Evolutionary conservation across 2,888 invertebrate species (phyloP).

Genomic region (Dinocampus coccinellae): DNA sequence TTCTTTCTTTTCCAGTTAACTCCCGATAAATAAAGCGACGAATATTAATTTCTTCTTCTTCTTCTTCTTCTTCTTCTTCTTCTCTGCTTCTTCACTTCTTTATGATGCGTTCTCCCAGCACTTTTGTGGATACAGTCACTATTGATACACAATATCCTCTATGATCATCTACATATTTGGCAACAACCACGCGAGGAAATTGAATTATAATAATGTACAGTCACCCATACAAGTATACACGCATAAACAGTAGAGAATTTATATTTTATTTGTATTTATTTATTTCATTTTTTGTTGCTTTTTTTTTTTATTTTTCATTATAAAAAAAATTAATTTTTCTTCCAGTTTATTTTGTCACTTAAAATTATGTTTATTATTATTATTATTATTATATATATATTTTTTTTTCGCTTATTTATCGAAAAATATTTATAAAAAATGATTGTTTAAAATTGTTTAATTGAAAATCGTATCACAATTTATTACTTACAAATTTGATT

Average conservation of each 20-base stretch:
- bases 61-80: conserved; percentile 41
- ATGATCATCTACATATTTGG: background rate
- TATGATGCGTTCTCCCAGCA: conserved; percentile 15
- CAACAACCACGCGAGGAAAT: background rate
- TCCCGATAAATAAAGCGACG: conserved; percentile 10
- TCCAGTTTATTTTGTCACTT: background rate
- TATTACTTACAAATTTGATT: background rate
- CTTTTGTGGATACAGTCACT: background rate
- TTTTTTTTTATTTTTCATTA: background rate
- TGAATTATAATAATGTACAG: background rate
- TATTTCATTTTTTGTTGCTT: background rate
- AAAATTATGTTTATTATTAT: background rate
- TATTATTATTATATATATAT: no score
- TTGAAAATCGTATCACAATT: background rate
- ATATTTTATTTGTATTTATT: no score
- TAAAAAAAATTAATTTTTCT: background rate
- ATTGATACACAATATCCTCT: background rate
- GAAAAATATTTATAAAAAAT: no score
- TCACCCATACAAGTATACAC: background rate
- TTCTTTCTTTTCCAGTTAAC: conserved; percentile 41
- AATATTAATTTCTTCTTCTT: conserved; percentile 12
- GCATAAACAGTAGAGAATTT: background rate
- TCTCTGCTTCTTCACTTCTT: conserved; percentile 33
- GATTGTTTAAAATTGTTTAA: no score
- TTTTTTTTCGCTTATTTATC: no score